Base-by-base conservation (phyloP, 2,797 vertebrate genomes). In the Clarias laeviceps region DNA sequence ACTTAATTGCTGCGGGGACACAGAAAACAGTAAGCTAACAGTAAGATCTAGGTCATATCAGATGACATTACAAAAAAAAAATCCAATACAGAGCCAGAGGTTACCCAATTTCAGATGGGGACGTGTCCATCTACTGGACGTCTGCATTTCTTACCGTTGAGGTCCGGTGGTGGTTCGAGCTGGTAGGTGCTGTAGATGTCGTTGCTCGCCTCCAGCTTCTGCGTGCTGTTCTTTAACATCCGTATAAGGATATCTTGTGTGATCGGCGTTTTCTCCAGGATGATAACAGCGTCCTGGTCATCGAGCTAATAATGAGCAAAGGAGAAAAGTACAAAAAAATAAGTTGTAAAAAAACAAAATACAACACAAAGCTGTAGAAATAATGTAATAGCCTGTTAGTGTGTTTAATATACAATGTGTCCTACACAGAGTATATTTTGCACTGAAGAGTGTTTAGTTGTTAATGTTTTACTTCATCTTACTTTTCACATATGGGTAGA, bases 181-280 rank as follows among this genome's bases (percentile, higher is more conserved):
- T 93, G 92, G 86, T 97, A 99, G 0, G 96, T 97, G 93, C 96
- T 97, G 93, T 99, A 99, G 88, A 99, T 97, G 80, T 99, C 97
- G 9, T 99, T 99, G 80, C 61, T 94, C 93, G 98, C 94, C 86
- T 97, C 95, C 77, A 98, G 91, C 83, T 94, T 94, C 5, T 97
- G 92, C 0, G 87, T 94, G 0, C 95, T 94, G 8, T 87, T 90
- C 20, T 89, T 93, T 50, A 99, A 94, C 66, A 99, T 92, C 54
- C 96, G 95, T 0, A 84, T 24, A 15, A 98, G 87, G 0, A 89
- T 89, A 20, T 97, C 97, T 84, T 96, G 94, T 81, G 94, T 95
- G 92, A 99, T 96, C 0, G 98, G 97, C 0, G 96, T 97, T 93
- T 98, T 99, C 93, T 99, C 98, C 93, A 99, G 84, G 89, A 99